Evolutionary conservation across 1,140 invertebrate species (phyloP).

Genomic region (Homalodisca vitripennis): DNA sequence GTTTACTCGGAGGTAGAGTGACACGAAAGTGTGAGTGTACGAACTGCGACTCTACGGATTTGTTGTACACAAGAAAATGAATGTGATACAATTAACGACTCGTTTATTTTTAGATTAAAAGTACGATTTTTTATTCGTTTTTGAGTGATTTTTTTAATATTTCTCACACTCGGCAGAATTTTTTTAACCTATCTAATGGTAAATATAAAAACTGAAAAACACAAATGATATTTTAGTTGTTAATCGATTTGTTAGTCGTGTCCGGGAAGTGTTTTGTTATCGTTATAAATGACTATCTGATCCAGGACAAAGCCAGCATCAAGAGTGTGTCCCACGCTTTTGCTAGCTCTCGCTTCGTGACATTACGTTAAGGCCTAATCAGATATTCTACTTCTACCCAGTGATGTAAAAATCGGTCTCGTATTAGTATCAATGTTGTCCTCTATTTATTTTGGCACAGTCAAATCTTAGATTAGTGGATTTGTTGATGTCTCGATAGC

Average conservation of each 20-base stretch:
- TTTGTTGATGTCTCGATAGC: conserved; percentile 34
- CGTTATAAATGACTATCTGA: no score
- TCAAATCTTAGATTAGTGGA: conserved; percentile 26
- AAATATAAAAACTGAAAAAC: no score
- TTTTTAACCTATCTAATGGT: no score
- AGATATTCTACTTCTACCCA: conserved; percentile 32
- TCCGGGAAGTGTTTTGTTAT: conserved; percentile 21
- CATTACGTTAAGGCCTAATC: conserved; percentile 32
- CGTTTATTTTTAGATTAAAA: conserved; percentile 33
- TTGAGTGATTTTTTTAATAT: conserved; percentile 38
- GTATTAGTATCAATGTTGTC: conserved; percentile 34
- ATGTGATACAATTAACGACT: conserved; percentile 42
- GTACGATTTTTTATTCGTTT: conserved; percentile 16
- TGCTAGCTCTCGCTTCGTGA: conserved; percentile 35
- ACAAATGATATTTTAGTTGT: conserved; percentile 5
- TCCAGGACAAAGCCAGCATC: no score
- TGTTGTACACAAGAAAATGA: conserved; percentile 40
- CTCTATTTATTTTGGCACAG: conserved; percentile 25
- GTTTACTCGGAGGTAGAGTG: no score
- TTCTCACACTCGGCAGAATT: conserved; percentile 7
- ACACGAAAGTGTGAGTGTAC: conserved; percentile 30
- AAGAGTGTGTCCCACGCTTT: conserved; percentile 41
- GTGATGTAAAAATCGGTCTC: conserved; percentile 26
- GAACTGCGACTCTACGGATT: conserved; percentile 36
- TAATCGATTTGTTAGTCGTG: conserved; percentile 19